Evolutionary conservation across 2,113 vertebrate species (phyloP), one percentile per base, ranked within the genome.

Genomic region (Caloenas nicobarica): DNA sequence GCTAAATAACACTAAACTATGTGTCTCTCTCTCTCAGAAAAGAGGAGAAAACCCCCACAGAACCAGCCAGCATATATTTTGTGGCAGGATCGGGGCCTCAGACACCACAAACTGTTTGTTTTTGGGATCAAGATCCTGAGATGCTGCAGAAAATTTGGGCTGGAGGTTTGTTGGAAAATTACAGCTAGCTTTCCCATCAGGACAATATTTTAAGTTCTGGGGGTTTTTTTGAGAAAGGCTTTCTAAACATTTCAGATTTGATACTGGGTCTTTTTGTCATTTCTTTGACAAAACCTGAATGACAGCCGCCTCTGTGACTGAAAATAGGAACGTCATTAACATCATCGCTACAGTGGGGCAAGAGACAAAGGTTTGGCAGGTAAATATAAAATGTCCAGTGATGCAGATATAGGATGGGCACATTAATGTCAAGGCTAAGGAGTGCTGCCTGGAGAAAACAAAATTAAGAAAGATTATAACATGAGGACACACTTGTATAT

Each of bases 51-150:
- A 68, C 51, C 73, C 95, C 74, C 40, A 12, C 66, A 82, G 88
- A 80, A 87, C 22, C 89, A 85, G 48, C 24, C 82, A 93, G 40
- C 48, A 29, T n/a, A 10, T 19, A 23, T 74, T 95, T n/a, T 0
- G 0, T 79, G 54, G 57, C 50, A 71, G 58, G 74, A 91, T 65
- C 71, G 54, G 88, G 94, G 40, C 82, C 74, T 86, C 76, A 90
- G 86, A 86, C 82, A 90, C 46, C 85, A 94, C 64, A 86, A 28
- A 94, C n/a, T 46, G 22, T 77, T 91, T 64, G 23, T 78, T 93
- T 94, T 58, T 11, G 25, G 60, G 79, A 88, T 76, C 36, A 73
- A 38, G 40, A 62, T 62, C 64, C 80, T 90, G 76, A 83, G 40
- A 65, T 18, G 16, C 4, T 58, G 66, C 36, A 80, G 50, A 77